Base-by-base conservation (phyloP, 2,113 vertebrate species). In the Procavia capensis region DNA sequence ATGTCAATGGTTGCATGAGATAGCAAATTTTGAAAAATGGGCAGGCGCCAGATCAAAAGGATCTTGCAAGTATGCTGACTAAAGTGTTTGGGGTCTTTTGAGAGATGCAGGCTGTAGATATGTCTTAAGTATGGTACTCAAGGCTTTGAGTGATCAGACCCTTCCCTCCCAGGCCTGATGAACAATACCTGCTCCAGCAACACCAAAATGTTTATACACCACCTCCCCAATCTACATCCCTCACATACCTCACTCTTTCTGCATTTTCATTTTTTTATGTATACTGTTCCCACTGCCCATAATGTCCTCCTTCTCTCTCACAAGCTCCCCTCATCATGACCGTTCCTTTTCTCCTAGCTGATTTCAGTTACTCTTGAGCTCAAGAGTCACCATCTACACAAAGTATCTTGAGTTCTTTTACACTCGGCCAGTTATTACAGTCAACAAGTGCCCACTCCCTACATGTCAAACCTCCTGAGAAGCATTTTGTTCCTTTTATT, bases 11-110 rank as follows among this genome's bases (percentile, higher is more conserved):
- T 25, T 17, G 13, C 1, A 9, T 17, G 50, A 59, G 43, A 41
- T 54, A 87, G 64, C 76, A 59, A 25, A 54, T 84, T 88, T 85
- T 47, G 20, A 82, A 76, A 97, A 10, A 63, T 29, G 36, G 43
- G 10, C 25, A 75, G 74, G 29, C 93, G 20, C 5, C 47, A 41
- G 5, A 57, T 41, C 22, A 27, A 57, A 89, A 91, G 41, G 43
- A 27, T 17, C 3, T 79, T n/a, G 39, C 29, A 59, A 47, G 8
- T 34, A 27, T 41, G 66, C 22, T 47, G 22, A 54, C 11, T 57
- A 41, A 66, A 78, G 61, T 59, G 34, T 75, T 25, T 27, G 22
- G 22, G 36, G 27, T 16, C 54, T 76, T 93, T 70, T 45, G n/a
- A 68, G 85, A 59, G 34, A 25, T 50, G 79, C 54, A 47, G 79